A percentile compares a stretch with the other conserved stretches of the same genome.
These are phyloP conservation scores for Accipiter virgatus DNA, from an alignment of 2,113 vertebrate genomes.

Conservation along the genomic window DNA sequence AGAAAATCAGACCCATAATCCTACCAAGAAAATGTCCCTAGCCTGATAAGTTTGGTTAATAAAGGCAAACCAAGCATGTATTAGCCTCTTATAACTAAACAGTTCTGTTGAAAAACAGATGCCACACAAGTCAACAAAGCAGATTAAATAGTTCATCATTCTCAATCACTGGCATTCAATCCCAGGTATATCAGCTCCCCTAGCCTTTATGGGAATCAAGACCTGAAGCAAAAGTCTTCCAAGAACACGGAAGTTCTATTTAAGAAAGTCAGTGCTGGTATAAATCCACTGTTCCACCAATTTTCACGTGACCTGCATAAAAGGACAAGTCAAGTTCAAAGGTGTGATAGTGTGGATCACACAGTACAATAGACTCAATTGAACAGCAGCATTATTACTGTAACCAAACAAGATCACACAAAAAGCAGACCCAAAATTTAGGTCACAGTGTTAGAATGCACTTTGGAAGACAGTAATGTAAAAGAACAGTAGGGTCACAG, in stretches of 20 bases:
- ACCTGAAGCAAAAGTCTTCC: neutral
- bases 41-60: neutral
- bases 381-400: neutral
- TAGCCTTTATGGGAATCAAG: neutral
- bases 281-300: neutral
- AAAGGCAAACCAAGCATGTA: neutral
- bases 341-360: neutral
- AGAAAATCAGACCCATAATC: neutral
- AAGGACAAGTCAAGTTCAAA: neutral
- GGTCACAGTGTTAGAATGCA: neutral
- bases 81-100: neutral
- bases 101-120: neutral
- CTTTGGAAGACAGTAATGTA: neutral
- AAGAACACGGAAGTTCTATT: neutral
- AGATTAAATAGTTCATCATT: neutral
- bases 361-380: neutral
- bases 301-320: neutral
- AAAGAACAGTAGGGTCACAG: neutral
- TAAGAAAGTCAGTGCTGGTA: neutral
- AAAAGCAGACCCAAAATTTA: slow-evolving; percentile 6
- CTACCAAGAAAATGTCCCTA: neutral
- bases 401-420: neutral
- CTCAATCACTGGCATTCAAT: neutral
- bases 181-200: neutral
- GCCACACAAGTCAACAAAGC: neutral